Conservation (phyloP, 2,888 invertebrate species). For the Clitarchus hookeri region DNA sequence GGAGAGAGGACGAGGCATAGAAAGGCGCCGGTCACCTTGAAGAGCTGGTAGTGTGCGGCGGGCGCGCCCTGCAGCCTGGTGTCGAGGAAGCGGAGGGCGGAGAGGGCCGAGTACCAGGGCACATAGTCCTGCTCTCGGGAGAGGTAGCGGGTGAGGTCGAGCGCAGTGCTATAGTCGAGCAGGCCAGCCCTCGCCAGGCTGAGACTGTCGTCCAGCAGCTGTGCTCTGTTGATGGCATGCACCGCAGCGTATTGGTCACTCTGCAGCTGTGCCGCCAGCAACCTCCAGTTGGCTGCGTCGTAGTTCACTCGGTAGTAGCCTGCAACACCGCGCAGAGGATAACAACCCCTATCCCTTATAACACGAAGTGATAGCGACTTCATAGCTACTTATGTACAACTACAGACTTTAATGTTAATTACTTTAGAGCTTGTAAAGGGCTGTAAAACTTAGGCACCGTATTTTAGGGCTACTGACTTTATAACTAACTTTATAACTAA, state of each 20-base stretch:
- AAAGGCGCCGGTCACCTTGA: constrained; percentile 17
- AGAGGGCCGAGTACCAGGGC: constrained; percentile 20
- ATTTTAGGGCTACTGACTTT: no score
- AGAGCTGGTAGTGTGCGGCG: background rate
- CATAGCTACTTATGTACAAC: no score
- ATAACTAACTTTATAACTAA: no score
- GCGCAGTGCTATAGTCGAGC: constrained; percentile 3
- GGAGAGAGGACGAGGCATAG: no score
- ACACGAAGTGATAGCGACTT: no score
- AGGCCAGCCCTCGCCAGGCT: constrained; percentile 46
- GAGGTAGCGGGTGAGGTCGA: constrained; percentile 21
- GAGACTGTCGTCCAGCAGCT: constrained; percentile 59
- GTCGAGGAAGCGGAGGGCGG: background rate
- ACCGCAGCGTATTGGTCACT: constrained; percentile 52
- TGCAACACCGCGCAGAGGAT: constrained; percentile 39
- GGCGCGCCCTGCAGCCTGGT: background rate
- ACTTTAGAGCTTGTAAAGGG: no score
- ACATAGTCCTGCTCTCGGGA: constrained; percentile 22
- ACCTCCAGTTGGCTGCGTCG: constrained; percentile 68
- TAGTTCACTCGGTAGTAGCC: constrained; percentile 75
- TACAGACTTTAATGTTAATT: no score
- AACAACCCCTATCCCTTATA: no score
- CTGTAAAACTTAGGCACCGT: no score
- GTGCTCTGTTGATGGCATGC: constrained; percentile 57
- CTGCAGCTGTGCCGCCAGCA: constrained; percentile 57